Evolutionary conservation across 2,113 vertebrate genomes (phyloP), one percentile per base, ranked within the genome.

Genomic region (Daubentonia madagascariensis): DNA sequence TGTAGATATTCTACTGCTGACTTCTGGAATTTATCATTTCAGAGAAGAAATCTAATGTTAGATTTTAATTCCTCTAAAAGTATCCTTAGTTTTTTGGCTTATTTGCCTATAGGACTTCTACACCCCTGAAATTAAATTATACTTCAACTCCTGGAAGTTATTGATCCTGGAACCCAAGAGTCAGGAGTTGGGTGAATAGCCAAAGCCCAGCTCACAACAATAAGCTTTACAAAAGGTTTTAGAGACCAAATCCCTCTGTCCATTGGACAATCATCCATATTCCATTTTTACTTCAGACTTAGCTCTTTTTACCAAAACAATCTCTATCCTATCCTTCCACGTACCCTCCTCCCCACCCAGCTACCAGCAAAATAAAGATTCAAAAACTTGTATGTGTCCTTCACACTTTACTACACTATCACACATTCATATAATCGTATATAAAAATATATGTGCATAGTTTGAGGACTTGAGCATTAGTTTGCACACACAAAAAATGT

Each of bases 51-150:
- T 35, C 30, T 78, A 90, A 72, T 30, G 45, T 61, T 28, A 65
- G n/a, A 89, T 94, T 83, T 83, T 43, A 94, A 80, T 72, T 93
- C 32, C 22, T 97, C 40, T 83, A 61, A 70, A 94, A 48, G 6
- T 61, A 70, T 57, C 54, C 20, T 78, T 61, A 85, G 40, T 22
- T 35, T 52, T 68, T 92, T 40, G 30, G 67, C 11, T 76, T 79
- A 76, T 91, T 75, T 68, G 35, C 16, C 73, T 92, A 4, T 63
- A 76, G 35, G 37, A 37, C 45, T 48, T 32, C 72, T 67, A 73
- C 12, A 32, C n/a, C 22, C 16, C 84, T 89, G 54, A 70, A 96
- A 94, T 67, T 57, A 85, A 85, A 80, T 89, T 85, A 52, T 28
- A 37, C 35, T 54, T 17, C 4, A 50, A 59, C 13, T 40, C 3